Evolutionary conservation across 2,113 vertebrate species (phyloP).

Genomic region (Manacus vitellinus): DNA sequence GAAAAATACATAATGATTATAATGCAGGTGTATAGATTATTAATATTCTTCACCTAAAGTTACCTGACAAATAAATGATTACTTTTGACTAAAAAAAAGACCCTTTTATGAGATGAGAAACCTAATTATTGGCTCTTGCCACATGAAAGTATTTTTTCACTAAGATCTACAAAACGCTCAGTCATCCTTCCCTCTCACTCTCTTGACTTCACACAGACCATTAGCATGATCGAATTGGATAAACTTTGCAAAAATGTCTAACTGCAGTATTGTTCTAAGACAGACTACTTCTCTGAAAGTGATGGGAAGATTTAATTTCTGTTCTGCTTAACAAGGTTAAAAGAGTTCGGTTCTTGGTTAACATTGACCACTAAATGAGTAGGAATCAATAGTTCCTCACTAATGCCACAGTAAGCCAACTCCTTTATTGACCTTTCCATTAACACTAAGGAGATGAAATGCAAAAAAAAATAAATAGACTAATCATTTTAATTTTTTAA

Average conservation of each 20-base stretch:
- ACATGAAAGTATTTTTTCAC: neutral
- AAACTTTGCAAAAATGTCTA: neutral
- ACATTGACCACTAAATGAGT: constrained; percentile 16
- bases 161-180: neutral
- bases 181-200: neutral
- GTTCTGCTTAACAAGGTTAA: constrained; percentile 42
- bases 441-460: constrained; percentile 34
- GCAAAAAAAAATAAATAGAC: neutral
- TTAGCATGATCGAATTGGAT: neutral
- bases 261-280: neutral
- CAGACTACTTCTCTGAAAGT: neutral
- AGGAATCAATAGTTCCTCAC: constrained; percentile 60
- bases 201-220: neutral
- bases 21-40: neutral
- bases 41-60: neutral
- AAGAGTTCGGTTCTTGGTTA: constrained; percentile 26
- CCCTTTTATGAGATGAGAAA: neutral
- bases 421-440: constrained; percentile 13
- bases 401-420: neutral
- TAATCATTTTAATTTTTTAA: neutral
- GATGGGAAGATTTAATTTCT: constrained; percentile 35
- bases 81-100: neutral
- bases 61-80: neutral
- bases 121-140: neutral
- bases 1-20: neutral